Conservation (phyloP, 2,888 invertebrate genomes). For the Microplitis deprimator region DNA sequence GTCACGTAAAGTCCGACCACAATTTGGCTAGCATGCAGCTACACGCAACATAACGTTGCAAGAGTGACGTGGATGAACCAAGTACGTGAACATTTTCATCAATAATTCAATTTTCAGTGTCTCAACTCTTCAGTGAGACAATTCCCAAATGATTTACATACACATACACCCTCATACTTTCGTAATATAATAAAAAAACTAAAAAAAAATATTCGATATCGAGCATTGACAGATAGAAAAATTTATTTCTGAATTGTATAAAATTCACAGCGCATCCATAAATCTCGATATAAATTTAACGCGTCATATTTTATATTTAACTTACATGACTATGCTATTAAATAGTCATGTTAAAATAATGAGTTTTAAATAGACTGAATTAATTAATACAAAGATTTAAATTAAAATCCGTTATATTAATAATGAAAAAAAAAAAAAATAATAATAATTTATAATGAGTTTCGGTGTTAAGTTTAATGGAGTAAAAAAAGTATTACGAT, state of each 20-base stretch:
- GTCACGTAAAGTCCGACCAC: slow-evolving; percentile 50
- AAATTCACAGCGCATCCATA: background rate
- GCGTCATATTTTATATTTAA: background rate
- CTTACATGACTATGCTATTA: too few relatives aligned
- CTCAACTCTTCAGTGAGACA: slow-evolving; percentile 20
- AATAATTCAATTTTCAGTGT: slow-evolving; percentile 31
- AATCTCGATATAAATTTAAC: background rate
- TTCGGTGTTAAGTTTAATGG: slow-evolving; percentile 27
- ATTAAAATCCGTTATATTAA: background rate
- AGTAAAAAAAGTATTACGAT: slow-evolving; percentile 30
- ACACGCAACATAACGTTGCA: slow-evolving; percentile 25
- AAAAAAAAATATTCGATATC: background rate
- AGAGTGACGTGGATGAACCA: slow-evolving; percentile 25
- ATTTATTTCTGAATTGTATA: background rate
- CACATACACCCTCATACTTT: background rate
- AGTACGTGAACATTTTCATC: slow-evolving; percentile 41
- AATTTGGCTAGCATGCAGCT: slow-evolving; percentile 34
- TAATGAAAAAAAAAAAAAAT: slow-evolving; percentile 5
- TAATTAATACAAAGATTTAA: background rate
- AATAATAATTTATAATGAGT: slow-evolving; percentile 23
- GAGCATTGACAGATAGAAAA: slow-evolving; percentile 1
- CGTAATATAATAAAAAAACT: background rate
- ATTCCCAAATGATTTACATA: slow-evolving; percentile 8
- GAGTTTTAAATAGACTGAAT: background rate
- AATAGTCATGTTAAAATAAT: background rate